Evolutionary conservation across 1,140 invertebrate genomes (phyloP), one percentile per base, ranked within the genome.

Genomic region (Drosophila simulans): DNA sequence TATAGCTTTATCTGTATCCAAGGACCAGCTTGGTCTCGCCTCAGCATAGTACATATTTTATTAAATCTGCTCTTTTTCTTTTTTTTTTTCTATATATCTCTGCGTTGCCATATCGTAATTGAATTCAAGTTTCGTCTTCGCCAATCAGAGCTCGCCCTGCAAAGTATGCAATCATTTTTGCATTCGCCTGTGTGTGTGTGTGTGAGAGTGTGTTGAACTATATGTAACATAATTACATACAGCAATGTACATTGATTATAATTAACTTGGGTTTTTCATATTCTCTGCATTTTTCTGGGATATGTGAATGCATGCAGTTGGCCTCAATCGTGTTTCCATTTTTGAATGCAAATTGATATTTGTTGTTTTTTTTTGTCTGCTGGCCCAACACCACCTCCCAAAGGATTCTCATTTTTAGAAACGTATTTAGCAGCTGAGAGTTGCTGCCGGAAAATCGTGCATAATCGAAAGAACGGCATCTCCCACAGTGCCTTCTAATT

Each of bases 231-330:
- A 74, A 83, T 79, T 83, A 83, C 80, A 83, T 83, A 84, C 80
- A 84, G 70, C 75, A 84, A 83, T 84, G 73, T 84, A 84, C 81
- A 84, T 86, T 56, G 82, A 86, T 64, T 75, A 54, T 57, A 57
- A 52, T 69, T 40, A 59, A 39, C 40, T 43, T 74, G 59, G 48
- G 40, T 75, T 56, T 54, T 35, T 56, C 27, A 20, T 35, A 25
- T 40, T 40, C 46, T 60, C 17, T 22, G 43, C 43, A 46, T 49
- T 22, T 43, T 42, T 42, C 55, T 34, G 48, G 8, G 48, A 66
- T 66, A 66, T 66, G 63, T 66, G 63, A 31, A 42, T 43, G 35
- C 37, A 42, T 43, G 35, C 37, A 59, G 37, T 49, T 40, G 53
- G 39, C 48, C 34, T 49, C 31, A 49, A 40, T 49, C 15, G 31